Evolutionary conservation across 2,797 vertebrate species (phyloP), one percentile per base, ranked within the genome.

Genomic region (Circus cinereus): DNA sequence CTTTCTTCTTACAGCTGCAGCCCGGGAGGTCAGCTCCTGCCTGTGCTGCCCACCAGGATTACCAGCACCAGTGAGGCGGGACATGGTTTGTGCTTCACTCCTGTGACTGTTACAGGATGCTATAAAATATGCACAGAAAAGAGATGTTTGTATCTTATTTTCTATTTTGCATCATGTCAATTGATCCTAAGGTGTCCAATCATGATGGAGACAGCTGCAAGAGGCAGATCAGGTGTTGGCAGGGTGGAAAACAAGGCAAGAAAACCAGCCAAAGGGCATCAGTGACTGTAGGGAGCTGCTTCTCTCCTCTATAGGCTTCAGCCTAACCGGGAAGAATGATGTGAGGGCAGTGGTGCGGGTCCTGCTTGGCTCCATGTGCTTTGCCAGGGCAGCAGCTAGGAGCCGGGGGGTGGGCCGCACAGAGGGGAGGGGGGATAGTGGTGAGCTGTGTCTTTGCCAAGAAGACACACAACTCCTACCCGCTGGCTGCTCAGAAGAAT

Each of bases 311-410:
- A 1, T 3, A 30, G 23, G 27, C 27, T n/a, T 48, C 73, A 75
- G 47, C 36, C 8, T 2, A 10, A 16, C 9, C 1, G 30, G 53
- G 64, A 51, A 38, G 42, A 74, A 62, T 0, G 6, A 6, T 1
- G 4, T 0, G 10, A 59, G 42, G 36, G 59, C 53, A 14, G 2
- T 0, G 36, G 34, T 3, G 34, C 2, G 3, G 67, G 26, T 62
- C 51, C 20, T 2, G 1, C 73, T 0, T 10, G 22, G 89, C 47
- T 75, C 60, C 1, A 1, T 4, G 27, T 3, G 29, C 78, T 59
- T 15, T 26, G 54, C 69, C 70, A 2, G 45, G 56, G 40, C n/a
- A 47, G 68, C 1, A 5, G 34, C n/a, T 50, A 53, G 22, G 53
- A 60, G n/a, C n/a, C 1, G 1, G 22, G 36, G 16, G 53, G 43